Evolutionary conservation across 2,113 vertebrate genomes (phyloP).

Genomic region (Lepisosteus oculatus): DNA sequence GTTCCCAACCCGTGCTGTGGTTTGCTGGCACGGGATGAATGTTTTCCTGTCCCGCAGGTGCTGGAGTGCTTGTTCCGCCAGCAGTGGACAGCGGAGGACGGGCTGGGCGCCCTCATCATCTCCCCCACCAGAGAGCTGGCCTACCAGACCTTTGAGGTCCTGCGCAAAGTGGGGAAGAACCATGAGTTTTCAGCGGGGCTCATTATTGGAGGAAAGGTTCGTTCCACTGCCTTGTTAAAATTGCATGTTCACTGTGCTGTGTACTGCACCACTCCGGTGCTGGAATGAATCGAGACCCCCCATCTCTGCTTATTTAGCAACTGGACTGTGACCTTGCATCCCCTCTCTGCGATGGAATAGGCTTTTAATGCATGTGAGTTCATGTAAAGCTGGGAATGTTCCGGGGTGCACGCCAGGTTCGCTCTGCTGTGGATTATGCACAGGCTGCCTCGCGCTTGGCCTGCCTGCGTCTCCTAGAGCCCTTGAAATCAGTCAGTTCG

Average conservation of each 20-base stretch:
- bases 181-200: conserved; percentile 97
- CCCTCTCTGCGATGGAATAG: background rate
- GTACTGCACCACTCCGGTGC: background rate
- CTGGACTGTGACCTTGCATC: background rate
- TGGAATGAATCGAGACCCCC: background rate
- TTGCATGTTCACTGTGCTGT: background rate
- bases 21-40: background rate
- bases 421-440: too few species aligned
- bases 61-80: conserved; percentile 86
- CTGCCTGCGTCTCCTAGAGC: too few species aligned
- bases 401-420: too few species aligned
- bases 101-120: conserved; percentile 88
- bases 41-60: conserved; percentile 52
- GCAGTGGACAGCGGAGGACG: conserved; percentile 88
- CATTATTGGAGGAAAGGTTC: conserved; percentile 90
- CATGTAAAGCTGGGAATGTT: too few species aligned
- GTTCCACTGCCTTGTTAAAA: background rate
- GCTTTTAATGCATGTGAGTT: too few species aligned
- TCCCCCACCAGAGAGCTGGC: conserved; percentile 93
- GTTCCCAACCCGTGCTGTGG: background rate
- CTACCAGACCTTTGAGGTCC: conserved; percentile 90
- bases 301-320: too few species aligned
- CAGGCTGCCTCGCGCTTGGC: too few species aligned
- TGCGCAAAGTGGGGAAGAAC: conserved; percentile 88
- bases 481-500: too few species aligned